Evolutionary conservation across 2,113 vertebrate species (phyloP), one percentile per base, ranked within the genome.

Genomic region (Hippopotamus amphibius): DNA sequence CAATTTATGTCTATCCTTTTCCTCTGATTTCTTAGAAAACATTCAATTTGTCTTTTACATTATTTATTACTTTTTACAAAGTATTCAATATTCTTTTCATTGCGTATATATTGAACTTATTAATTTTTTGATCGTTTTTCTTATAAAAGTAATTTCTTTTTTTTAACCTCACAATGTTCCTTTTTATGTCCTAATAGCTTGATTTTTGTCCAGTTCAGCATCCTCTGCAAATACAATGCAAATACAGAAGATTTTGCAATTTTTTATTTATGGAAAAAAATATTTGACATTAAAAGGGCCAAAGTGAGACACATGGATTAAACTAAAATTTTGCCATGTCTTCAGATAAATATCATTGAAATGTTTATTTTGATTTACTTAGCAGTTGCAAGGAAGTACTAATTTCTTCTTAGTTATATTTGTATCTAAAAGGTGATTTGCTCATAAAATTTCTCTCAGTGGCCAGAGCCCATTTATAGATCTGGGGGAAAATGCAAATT

Each of bases 311-410:
- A 50, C 17, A n/a, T 30, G 11, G 5, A 77, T 77, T 86, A 77
- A 93, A 65, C 16, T n/a, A 55, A 50, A 55, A 46, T 30, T 77
- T 85, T 66, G 6, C 37, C 79, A 11, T 14, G 2, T 66, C 46
- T 76, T 63, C n/a, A 55, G 24, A 43, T 77, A 76, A 66, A 46
- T 74, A 53, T n/a, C 63, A 69, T 12, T 69, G 4, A 91, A 81
- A 65, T 66, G n/a, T 59, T 91, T 68, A 57, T 69, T 91, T 80
- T n/a, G n/a, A 90, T 28, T 81, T 90, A 55, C 41, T 81, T 66
- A 57, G 5, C 43, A 79, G 24, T 41, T 33, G 16, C 79, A 80
- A 21, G 71, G 41, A 59, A 59, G 69, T 30, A 81, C 5, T 46
- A 59, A 57, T 68, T 80, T 80, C 26, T 4, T 59, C 12, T 46